These are phyloP conservation scores for Bruchidius siliquastri DNA, from an alignment of 2,888 invertebrate genomes.

Conservation along the genomic window DNA sequence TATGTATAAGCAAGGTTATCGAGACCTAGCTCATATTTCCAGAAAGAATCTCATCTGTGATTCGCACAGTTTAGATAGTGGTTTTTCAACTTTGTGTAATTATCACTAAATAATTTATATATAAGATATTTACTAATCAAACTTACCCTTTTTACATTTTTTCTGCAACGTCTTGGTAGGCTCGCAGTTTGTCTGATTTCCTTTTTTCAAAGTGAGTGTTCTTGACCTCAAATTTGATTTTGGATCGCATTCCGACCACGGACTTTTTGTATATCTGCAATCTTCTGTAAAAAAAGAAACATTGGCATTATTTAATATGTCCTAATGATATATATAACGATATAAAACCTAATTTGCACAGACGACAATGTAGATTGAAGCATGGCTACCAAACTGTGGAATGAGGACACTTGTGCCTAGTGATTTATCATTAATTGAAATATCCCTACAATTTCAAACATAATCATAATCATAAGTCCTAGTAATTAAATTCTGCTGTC, in stretches of 20 bases:
- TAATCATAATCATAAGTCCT: background rate
- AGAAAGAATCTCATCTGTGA: too few relatives aligned
- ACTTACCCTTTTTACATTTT: constrained; percentile 85
- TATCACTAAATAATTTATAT: too few relatives aligned
- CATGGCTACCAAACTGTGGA: background rate
- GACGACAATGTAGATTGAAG: too few relatives aligned
- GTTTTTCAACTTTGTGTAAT: too few relatives aligned
- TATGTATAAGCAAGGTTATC: too few relatives aligned
- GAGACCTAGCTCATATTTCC: too few relatives aligned
- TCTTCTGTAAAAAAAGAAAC: constrained; percentile 51
- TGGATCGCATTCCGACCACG: constrained; percentile 85
- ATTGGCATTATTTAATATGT: background rate
- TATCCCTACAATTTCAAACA: background rate
- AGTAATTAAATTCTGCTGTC: background rate
- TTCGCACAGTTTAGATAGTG: too few relatives aligned
- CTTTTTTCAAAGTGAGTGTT: constrained; percentile 80
- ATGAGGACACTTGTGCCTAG: background rate
- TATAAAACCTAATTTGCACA: too few relatives aligned
- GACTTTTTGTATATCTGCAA: constrained; percentile 81
- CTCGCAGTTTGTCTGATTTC: constrained; percentile 74
- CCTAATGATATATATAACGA: background rate
- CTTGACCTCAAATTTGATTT: constrained; percentile 78
- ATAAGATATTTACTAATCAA: background rate
- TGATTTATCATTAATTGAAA: background rate
- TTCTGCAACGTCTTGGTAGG: constrained; percentile 81